Evolutionary conservation across 2,113 vertebrate genomes (phyloP).

Genomic region (Crotalus viridis): DNA sequence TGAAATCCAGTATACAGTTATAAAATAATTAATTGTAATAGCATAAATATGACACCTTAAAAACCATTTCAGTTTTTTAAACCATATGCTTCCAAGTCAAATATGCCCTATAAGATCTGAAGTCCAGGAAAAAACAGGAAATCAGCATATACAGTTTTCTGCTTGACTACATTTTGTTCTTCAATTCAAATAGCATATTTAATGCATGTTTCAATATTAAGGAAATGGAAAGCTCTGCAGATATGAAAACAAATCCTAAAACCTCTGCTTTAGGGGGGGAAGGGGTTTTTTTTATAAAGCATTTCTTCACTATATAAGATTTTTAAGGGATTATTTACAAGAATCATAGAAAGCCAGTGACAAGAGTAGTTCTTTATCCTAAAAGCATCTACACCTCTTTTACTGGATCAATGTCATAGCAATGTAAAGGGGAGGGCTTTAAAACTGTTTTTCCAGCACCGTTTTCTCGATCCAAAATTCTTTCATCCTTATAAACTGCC

Average conservation of each 20-base stretch:
- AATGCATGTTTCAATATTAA: not conserved
- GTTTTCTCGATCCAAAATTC: not conserved
- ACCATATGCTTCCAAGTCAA: not conserved
- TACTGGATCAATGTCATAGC: not conserved
- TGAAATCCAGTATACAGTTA: not conserved
- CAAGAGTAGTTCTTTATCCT: not conserved
- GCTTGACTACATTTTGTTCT: slow-evolving; percentile 4
- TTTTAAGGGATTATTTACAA: not conserved
- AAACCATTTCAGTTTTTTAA: not conserved
- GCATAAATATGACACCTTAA: not conserved
- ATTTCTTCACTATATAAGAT: not conserved
- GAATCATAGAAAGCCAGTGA: not conserved
- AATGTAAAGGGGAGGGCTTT: not conserved
- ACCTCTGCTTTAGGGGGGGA: not conserved
- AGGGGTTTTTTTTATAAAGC: not conserved
- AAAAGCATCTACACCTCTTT: not conserved
- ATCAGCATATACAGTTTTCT: not conserved
- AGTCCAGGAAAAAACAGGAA: not conserved
- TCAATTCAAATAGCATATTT: slow-evolving; percentile 5
- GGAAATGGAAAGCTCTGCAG: not conserved
- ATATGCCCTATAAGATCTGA: not conserved
- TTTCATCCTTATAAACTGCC: not conserved
- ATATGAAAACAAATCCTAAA: not conserved
- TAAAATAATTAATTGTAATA: not conserved
- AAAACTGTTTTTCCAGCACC: not conserved